Evolutionary conservation across 1,140 invertebrate genomes (phyloP).

Genomic region (Zaprionus davidi): DNA sequence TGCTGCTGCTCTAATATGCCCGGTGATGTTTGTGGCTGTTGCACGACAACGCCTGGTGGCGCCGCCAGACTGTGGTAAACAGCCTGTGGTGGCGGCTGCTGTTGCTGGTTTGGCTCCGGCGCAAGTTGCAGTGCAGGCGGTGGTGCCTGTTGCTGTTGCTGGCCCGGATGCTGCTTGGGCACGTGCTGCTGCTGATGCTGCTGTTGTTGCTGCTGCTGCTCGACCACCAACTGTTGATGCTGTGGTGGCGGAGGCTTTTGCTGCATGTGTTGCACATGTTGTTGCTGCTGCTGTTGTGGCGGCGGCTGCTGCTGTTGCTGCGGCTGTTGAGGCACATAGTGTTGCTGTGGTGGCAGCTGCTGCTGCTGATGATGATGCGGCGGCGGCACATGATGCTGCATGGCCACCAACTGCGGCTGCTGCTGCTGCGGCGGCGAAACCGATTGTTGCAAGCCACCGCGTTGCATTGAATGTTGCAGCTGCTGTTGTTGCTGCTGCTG

Average conservation of each 20-base stretch:
- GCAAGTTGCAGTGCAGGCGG: slow-evolving; percentile 50
- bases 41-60: slow-evolving; percentile 20
- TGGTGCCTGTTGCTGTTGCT: slow-evolving; percentile 57
- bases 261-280: slow-evolving; percentile 70
- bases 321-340: slow-evolving; percentile 80
- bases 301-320: slow-evolving; percentile 84
- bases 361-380: slow-evolving; percentile 74
- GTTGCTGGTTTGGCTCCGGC: slow-evolving; percentile 44
- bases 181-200: slow-evolving; percentile 70
- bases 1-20: slow-evolving; percentile 59
- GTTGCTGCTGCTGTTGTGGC: slow-evolving; percentile 57
- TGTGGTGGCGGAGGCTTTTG: slow-evolving; percentile 85
- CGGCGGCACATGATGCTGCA: slow-evolving; percentile 83
- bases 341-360: slow-evolving; percentile 61
- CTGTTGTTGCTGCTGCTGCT: slow-evolving; percentile 48
- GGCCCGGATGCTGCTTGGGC: slow-evolving; percentile 80
- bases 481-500: slow-evolving; percentile 42
- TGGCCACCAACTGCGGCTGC: slow-evolving; percentile 70
- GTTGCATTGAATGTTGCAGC: slow-evolving; percentile 55
- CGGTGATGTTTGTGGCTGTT: slow-evolving; percentile 82
- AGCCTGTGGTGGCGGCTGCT: slow-evolving; percentile 38
- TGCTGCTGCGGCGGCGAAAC: slow-evolving; percentile 63
- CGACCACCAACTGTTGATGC: slow-evolving; percentile 23
- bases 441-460: slow-evolving; percentile 73
- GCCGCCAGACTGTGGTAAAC: slow-evolving; percentile 65